Conservation (phyloP, 2,113 vertebrate genomes). For the Dolichotis patagonum region DNA sequence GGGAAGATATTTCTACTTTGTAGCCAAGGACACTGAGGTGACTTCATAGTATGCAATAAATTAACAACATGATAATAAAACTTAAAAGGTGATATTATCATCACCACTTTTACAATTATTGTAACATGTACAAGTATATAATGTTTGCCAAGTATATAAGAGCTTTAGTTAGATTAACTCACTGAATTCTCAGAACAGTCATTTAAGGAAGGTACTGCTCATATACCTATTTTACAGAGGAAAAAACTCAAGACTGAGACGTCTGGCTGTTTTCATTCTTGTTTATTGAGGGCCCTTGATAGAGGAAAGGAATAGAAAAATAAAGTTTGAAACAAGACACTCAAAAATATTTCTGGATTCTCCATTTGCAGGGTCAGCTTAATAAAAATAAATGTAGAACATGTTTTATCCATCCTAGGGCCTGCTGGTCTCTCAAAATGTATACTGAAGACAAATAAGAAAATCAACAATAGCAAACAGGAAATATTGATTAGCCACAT, state of each 20-base stretch:
- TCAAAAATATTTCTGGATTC: constrained; percentile 9
- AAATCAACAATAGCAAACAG: not conserved
- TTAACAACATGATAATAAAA: not conserved
- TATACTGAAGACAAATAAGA: not conserved
- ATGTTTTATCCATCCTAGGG: not conserved
- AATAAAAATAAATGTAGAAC: not conserved
- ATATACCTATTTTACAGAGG: not conserved
- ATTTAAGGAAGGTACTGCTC: not conserved
- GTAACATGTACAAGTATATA: not conserved
- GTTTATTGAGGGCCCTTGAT: not conserved
- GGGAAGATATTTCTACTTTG: not conserved
- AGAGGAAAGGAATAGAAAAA: not conserved
- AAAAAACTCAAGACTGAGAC: not conserved
- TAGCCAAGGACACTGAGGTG: not conserved
- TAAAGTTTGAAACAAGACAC: not conserved
- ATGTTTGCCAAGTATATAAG: not conserved
- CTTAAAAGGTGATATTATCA: constrained; percentile 1
- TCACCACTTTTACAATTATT: not conserved
- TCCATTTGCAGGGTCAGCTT: not conserved
- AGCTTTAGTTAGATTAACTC: not conserved
- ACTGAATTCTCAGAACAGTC: not conserved
- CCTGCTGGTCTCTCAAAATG: not conserved
- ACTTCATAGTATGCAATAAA: not conserved
- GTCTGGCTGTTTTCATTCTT: not conserved
- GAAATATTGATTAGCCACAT: not conserved